These are phyloP conservation scores for Diorhabda carinulata DNA, from an alignment of 1,140 invertebrate species.

Conservation along the genomic window DNA sequence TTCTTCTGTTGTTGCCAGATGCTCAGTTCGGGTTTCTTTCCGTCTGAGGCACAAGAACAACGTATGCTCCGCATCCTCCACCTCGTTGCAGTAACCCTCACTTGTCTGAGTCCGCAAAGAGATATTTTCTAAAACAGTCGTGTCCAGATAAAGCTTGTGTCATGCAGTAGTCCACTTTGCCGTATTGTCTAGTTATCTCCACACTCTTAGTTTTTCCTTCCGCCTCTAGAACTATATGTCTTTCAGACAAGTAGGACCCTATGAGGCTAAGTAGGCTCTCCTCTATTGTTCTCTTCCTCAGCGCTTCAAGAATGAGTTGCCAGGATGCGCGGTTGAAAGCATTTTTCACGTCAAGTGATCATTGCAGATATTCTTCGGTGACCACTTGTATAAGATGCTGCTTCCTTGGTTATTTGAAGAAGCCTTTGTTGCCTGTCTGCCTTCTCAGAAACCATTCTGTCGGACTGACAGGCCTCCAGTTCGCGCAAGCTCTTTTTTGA, in stretches of 20 bases:
- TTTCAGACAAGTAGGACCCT: slow-evolving; percentile 5
- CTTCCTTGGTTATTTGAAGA: not conserved
- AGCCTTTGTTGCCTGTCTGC: not conserved
- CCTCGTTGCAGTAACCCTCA: not conserved
- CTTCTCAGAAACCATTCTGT: too few species aligned
- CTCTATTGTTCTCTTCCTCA: slow-evolving; percentile 10
- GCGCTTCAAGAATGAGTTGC: slow-evolving; percentile 6
- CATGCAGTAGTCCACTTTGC: slow-evolving; percentile 21
- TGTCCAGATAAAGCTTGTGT: slow-evolving; percentile 32
- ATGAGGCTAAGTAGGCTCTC: slow-evolving; percentile 12
- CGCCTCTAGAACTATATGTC: slow-evolving; percentile 1
- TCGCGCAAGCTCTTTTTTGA: not conserved
- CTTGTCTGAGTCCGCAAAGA: not conserved
- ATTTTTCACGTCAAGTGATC: slow-evolving; percentile 18
- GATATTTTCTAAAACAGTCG: slow-evolving; percentile 28
- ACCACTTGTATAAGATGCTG: not conserved
- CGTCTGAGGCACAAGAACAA: not conserved
- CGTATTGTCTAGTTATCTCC: not conserved
- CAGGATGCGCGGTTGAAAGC: slow-evolving; percentile 20
- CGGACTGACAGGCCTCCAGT: slow-evolving; percentile 8
- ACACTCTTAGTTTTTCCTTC: not conserved
- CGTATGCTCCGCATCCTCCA: slow-evolving; percentile 5
- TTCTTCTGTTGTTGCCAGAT: not conserved
- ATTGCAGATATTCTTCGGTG: not conserved
- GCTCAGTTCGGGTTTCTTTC: not conserved